Conservation (phyloP, 23 tunicate genomes). For the Trididemnum nubilum region DNA sequence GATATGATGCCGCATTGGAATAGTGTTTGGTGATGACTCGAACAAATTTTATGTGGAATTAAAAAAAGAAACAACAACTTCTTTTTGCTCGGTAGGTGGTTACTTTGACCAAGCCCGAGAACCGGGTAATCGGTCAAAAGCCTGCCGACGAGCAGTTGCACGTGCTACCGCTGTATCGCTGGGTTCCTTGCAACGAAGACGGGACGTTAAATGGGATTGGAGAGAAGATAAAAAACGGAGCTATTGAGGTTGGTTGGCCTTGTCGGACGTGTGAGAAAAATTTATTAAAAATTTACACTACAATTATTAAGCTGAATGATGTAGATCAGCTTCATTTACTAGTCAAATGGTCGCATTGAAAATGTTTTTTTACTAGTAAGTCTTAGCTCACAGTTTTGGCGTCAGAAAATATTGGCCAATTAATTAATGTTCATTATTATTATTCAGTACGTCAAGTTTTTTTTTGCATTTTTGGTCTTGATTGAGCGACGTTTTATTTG, state of each 20-base stretch:
- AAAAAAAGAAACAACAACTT: too few relatives aligned
- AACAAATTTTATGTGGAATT: too few relatives aligned
- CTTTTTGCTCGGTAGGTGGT: conserved; percentile 48
- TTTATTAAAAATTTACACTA: too few relatives aligned
- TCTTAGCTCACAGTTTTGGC: too few relatives aligned
- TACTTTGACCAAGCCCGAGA: conserved; percentile 89
- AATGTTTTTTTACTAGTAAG: too few relatives aligned
- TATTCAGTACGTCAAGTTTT: too few relatives aligned
- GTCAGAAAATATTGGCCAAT: too few relatives aligned
- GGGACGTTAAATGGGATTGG: conserved; percentile 53
- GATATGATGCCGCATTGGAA: neutral
- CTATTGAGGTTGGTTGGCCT: conserved; percentile 69
- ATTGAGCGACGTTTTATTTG: neutral
- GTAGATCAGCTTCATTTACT: too few relatives aligned
- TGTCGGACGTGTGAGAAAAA: too few relatives aligned
- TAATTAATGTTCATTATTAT: too few relatives aligned
- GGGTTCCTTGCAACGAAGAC: conserved; percentile 60
- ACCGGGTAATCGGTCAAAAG: conserved; percentile 50
- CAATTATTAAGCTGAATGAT: too few relatives aligned
- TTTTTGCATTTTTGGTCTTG: neutral
- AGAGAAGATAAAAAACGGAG: conserved; percentile 69
- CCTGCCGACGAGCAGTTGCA: conserved; percentile 83
- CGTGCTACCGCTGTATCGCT: conserved; percentile 79
- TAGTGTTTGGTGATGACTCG: neutral
- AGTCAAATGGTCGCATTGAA: too few relatives aligned